Conservation (phyloP, 2,888 invertebrate genomes). For the Odontomyia ornata region DNA sequence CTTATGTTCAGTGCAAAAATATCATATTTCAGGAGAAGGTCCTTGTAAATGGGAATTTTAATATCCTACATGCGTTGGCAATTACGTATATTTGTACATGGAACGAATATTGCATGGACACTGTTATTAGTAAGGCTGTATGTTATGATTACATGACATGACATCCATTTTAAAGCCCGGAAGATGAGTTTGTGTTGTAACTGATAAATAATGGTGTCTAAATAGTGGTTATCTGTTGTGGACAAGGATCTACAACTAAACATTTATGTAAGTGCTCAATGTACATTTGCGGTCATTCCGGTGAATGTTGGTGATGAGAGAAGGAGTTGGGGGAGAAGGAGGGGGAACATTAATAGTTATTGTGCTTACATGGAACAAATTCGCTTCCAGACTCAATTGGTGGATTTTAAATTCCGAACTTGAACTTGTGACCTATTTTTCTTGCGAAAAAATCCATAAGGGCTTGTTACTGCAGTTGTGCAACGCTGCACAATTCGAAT, state of each 20-base stretch:
- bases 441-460: background rate
- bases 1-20: background rate
- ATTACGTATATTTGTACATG: background rate
- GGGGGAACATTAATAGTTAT: background rate
- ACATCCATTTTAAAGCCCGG: background rate
- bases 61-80: conserved; percentile 5
- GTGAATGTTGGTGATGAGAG: background rate
- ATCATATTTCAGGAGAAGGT: background rate
- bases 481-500: background rate
- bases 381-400: background rate
- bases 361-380: background rate
- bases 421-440: conserved; percentile 3
- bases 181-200: background rate
- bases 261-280: background rate
- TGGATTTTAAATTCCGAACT: background rate
- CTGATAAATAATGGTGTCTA: background rate
- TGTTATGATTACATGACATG: background rate
- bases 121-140: background rate
- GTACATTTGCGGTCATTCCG: background rate
- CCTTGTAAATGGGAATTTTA: background rate
- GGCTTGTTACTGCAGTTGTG: background rate
- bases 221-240: background rate
- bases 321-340: background rate
- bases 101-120: background rate
- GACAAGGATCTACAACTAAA: background rate